phyloP scores from a whole-genome alignment of 2,797 vertebrate genomes.

The Brachyalestes nurse region DNA sequence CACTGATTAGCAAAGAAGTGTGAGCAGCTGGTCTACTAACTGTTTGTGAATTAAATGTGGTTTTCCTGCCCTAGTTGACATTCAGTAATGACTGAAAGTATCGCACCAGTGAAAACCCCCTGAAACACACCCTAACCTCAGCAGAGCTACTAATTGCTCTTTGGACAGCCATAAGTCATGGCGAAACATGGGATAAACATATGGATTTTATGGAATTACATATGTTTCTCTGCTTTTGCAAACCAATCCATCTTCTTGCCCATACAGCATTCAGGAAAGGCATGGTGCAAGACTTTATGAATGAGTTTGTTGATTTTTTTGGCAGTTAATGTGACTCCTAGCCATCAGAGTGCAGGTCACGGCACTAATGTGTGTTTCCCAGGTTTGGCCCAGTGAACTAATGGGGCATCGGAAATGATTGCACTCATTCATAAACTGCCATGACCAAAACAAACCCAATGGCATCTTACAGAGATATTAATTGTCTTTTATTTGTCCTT shows the following conservation, averaged over 20 bases:
- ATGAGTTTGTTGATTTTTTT: neutral
- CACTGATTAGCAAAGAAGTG: too few relatives aligned
- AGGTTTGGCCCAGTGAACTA: neutral
- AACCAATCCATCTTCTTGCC: neutral
- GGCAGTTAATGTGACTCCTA: neutral
- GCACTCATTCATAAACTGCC: neutral
- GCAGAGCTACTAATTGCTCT: too few relatives aligned
- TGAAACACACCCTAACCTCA: neutral
- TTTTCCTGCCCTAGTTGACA: too few relatives aligned
- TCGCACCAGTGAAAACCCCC: neutral
- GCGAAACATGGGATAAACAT: neutral
- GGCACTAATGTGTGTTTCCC: neutral
- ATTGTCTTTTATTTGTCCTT: neutral
- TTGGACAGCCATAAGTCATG: neutral
- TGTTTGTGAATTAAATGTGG: too few relatives aligned
- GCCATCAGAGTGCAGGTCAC: neutral
- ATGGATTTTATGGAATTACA: neutral
- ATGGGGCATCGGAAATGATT: neutral
- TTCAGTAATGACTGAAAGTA: too few relatives aligned
- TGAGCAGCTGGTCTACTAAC: too few relatives aligned
- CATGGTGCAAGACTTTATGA: neutral
- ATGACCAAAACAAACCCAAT: neutral
- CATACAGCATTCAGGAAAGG: neutral
- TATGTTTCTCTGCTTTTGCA: neutral
- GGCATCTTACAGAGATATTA: neutral